Evolutionary conservation across 2,797 vertebrate genomes (phyloP).

Genomic region (Scolopax rusticola): DNA sequence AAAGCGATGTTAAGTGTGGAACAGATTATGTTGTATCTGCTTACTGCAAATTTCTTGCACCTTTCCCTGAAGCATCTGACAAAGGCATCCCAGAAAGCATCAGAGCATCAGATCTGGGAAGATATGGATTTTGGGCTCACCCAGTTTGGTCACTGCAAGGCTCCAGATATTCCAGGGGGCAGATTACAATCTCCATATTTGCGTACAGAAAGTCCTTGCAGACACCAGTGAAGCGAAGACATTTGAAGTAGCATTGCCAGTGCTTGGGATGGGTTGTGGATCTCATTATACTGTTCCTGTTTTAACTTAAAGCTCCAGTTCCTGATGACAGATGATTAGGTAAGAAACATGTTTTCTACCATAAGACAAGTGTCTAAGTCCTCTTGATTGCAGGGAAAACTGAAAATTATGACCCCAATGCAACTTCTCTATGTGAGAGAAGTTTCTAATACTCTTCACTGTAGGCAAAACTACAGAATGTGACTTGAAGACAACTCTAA

Average conservation of each 20-base stretch:
- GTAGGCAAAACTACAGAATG: background rate
- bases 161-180: background rate
- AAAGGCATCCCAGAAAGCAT: constrained; percentile 34
- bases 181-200: background rate
- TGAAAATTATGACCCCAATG: background rate
- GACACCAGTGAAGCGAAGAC: background rate
- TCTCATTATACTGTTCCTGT: background rate
- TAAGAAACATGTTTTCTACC: background rate
- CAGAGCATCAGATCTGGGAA: background rate
- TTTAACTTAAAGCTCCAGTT: constrained; percentile 31
- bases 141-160: background rate
- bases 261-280: background rate
- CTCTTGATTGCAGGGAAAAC: background rate
- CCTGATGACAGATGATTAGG: constrained; percentile 27
- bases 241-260: background rate
- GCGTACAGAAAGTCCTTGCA: background rate
- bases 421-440: background rate
- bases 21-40: background rate
- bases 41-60: constrained; percentile 4
- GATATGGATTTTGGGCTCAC: background rate
- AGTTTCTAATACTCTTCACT: background rate
- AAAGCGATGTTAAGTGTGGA: background rate
- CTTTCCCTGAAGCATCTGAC: constrained; percentile 36
- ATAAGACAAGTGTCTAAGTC: background rate
- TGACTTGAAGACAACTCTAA: background rate